Evolutionary conservation across 2,797 vertebrate species (phyloP).

Genomic region (Neosalanx taihuensis): DNA sequence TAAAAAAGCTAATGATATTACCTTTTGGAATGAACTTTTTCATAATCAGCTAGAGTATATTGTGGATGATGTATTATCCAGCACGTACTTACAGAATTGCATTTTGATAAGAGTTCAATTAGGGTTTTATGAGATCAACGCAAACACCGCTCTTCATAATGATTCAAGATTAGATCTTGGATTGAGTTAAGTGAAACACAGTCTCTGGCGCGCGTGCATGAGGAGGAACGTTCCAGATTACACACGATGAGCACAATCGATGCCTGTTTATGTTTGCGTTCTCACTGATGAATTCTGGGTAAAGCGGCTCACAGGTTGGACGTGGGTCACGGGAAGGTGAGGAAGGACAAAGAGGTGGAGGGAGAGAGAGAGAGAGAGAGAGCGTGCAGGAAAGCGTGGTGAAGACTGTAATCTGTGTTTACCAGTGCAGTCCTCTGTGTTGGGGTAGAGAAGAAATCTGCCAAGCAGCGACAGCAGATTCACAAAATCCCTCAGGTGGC

Average conservation of each 20-base stretch:
- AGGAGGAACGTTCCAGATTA: constrained; percentile 38
- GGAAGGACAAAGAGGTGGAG: constrained; percentile 51
- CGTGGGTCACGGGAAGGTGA: constrained; percentile 45
- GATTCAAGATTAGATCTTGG: constrained; percentile 62
- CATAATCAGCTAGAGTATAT: neutral
- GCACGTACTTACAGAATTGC: constrained; percentile 10
- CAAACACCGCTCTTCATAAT: constrained; percentile 51
- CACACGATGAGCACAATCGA: constrained; percentile 38
- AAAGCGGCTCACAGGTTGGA: constrained; percentile 45
- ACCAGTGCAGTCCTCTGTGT: constrained; percentile 74
- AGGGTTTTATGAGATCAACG: constrained; percentile 46
- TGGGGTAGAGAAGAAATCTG: constrained; percentile 73
- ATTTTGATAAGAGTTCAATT: constrained; percentile 56
- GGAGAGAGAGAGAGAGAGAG: constrained; percentile 30
- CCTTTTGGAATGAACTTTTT: constrained; percentile 5
- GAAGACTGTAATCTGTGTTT: constrained; percentile 75
- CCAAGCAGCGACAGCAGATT: constrained; percentile 75
- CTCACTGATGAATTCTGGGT: constrained; percentile 60
- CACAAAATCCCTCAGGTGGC: constrained; percentile 79
- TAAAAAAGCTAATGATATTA: neutral
- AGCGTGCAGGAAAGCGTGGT: constrained; percentile 54
- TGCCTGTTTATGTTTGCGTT: constrained; percentile 37
- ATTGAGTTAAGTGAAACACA: constrained; percentile 58
- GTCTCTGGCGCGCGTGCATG: constrained; percentile 44
- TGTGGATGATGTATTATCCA: neutral